Evolutionary conservation across 2,797 vertebrate genomes (phyloP).

Genomic region (Ctenochaetus hawaiiensis): DNA sequence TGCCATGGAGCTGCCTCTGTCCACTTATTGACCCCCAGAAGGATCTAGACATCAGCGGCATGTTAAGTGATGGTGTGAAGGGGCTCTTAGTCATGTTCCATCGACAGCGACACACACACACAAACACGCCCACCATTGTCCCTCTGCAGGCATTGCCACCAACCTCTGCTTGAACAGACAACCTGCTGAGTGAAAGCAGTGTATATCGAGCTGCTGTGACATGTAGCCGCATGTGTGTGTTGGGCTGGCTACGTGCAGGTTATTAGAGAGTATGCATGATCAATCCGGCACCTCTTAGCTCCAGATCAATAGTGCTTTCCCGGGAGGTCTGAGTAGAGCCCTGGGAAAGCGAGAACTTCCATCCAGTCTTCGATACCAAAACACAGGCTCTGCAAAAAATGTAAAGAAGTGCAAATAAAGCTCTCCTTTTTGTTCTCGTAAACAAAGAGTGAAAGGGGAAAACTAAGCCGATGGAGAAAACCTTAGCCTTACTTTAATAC

Average conservation of each 20-base stretch:
- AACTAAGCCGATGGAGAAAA: background rate
- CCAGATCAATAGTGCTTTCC: slow-evolving; percentile 58
- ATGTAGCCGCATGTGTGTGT: slow-evolving; percentile 51
- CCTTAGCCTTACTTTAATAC: background rate
- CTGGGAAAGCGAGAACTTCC: slow-evolving; percentile 16
- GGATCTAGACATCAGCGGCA: slow-evolving; percentile 51
- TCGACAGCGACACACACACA: slow-evolving; percentile 9
- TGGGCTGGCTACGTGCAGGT: slow-evolving; percentile 43
- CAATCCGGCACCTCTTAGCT: slow-evolving; percentile 39
- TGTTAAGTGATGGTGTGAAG: slow-evolving; percentile 74
- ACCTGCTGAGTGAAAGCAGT: slow-evolving; percentile 67
- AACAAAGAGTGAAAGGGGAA: background rate
- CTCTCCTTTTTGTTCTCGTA: slow-evolving; percentile 1
- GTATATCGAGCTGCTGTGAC: slow-evolving; percentile 66
- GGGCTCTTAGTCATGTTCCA: slow-evolving; percentile 51
- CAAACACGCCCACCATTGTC: slow-evolving; percentile 15
- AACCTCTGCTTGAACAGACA: slow-evolving; percentile 44
- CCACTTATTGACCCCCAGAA: slow-evolving; percentile 40
- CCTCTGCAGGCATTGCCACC: slow-evolving; percentile 49
- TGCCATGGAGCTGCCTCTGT: slow-evolving; percentile 3
- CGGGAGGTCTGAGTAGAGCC: slow-evolving; percentile 34
- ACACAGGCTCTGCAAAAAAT: slow-evolving; percentile 1
- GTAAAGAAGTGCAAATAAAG: background rate
- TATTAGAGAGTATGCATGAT: slow-evolving; percentile 55
- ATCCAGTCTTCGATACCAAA: background rate